A percentile compares a stretch with the other conserved stretches of the same genome.
phyloP scores from a whole-genome alignment of 2,797 vertebrate genomes.

The Chelon labrosus region DNA sequence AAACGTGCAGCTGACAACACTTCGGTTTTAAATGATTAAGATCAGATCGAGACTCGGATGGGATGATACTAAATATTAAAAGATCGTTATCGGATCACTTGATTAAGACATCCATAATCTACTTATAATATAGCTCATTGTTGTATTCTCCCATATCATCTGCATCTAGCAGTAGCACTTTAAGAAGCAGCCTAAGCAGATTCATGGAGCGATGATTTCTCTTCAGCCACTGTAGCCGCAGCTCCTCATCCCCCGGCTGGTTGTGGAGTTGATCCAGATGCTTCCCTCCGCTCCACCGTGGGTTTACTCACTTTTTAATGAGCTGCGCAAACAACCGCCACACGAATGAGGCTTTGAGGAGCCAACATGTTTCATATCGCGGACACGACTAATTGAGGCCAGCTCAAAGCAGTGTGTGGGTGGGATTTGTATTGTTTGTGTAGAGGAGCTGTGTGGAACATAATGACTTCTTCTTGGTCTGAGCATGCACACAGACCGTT shows the following conservation, averaged over 20 bases:
- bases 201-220: neutral
- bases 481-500: slow-evolving; percentile 2
- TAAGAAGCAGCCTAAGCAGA: neutral
- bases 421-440: slow-evolving; percentile 45
- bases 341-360: slow-evolving; percentile 52
- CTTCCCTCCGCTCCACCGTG: slow-evolving; percentile 49
- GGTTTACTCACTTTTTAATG: slow-evolving; percentile 69
- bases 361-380: slow-evolving; percentile 55
- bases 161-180: neutral
- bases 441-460: slow-evolving; percentile 15
- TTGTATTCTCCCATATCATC: neutral
- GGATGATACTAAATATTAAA: too few relatives aligned
- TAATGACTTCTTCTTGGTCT: slow-evolving; percentile 19
- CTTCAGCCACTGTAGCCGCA: slow-evolving; percentile 22
- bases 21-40: too few relatives aligned
- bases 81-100: too few relatives aligned
- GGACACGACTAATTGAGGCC: slow-evolving; percentile 57
- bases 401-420: slow-evolving; percentile 24
- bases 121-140: neutral
- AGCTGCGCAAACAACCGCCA: slow-evolving; percentile 58
- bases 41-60: too few relatives aligned
- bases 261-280: slow-evolving; percentile 61
- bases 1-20: too few relatives aligned
- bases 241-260: slow-evolving; percentile 26
- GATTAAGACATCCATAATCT: too few relatives aligned